A percentile compares a stretch with the other conserved stretches of the same genome.
phyloP scores from a whole-genome alignment of 2,113 vertebrate genomes.

The Sciurus niger region DNA sequence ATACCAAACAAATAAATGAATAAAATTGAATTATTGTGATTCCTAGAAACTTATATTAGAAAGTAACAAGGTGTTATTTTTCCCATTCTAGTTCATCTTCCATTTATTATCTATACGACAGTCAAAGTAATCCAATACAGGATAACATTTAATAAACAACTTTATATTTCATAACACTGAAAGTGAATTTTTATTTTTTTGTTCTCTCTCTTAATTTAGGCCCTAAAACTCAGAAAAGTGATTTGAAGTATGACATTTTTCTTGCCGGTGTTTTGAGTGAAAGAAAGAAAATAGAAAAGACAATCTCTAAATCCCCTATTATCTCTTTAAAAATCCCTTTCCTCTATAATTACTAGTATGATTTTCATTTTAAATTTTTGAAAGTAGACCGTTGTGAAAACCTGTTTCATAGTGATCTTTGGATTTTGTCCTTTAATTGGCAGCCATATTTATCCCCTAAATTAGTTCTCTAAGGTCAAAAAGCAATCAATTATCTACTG shows the following conservation, averaged over 20 bases:
- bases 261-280: not conserved
- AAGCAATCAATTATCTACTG: slow-evolving; percentile 85
- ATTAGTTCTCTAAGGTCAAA: slow-evolving; percentile 89
- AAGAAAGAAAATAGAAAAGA: not conserved
- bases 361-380: slow-evolving; percentile 72
- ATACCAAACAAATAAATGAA: not conserved
- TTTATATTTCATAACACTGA: not conserved
- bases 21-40: not conserved
- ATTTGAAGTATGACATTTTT: not conserved
- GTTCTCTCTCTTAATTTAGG: not conserved
- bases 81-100: not conserved
- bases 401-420: slow-evolving; percentile 75
- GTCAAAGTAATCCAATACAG: not conserved
- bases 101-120: not conserved
- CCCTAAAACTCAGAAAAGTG: not conserved
- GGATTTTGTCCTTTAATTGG: slow-evolving; percentile 83
- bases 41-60: not conserved
- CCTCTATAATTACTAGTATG: slow-evolving; percentile 2
- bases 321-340: not conserved
- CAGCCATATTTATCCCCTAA: slow-evolving; percentile 84
- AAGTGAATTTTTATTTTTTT: not conserved
- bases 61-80: not conserved
- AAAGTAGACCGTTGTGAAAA: slow-evolving; percentile 62
- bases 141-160: not conserved
- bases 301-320: slow-evolving; percentile 25